A percentile compares a stretch with the other conserved stretches of the same genome.
Conservation (phyloP, 2,113 vertebrate genomes). For the Caranx ignobilis region DNA sequence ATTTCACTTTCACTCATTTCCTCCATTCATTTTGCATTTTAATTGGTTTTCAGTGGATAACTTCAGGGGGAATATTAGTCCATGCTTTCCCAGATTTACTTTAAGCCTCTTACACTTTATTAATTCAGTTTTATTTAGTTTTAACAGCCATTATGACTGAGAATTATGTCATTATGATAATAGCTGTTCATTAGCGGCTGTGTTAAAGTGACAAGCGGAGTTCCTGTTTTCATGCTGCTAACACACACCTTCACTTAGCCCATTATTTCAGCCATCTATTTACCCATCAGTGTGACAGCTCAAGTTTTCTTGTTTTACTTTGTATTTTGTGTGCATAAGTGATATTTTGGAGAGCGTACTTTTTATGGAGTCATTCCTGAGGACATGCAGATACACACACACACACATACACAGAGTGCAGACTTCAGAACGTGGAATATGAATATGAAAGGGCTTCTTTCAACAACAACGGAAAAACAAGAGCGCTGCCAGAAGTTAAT, state of each 20-base stretch:
- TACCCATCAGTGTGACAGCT: background rate
- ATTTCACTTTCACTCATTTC: background rate
- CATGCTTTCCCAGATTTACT: background rate
- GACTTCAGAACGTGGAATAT: constrained; percentile 67
- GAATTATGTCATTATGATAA: constrained; percentile 43
- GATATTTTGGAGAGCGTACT: constrained; percentile 23
- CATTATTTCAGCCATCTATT: constrained; percentile 20
- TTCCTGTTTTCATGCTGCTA: constrained; percentile 27
- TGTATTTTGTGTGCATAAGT: constrained; percentile 5
- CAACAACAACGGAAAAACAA: constrained; percentile 79
- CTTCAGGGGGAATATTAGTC: background rate
- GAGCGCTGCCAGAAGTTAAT: constrained; percentile 76
- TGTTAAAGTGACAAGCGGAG: constrained; percentile 15
- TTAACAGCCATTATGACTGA: constrained; percentile 12
- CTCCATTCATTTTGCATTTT: background rate
- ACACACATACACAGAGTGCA: constrained; percentile 12
- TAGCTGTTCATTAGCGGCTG: constrained; percentile 26
- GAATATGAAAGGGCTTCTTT: constrained; percentile 80
- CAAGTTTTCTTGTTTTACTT: constrained; percentile 7
- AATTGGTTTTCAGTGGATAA: background rate
- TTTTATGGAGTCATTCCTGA: constrained; percentile 36
- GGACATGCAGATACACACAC: constrained; percentile 7
- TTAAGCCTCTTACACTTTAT: background rate
- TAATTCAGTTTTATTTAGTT: constrained; percentile 31
- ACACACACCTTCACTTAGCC: background rate